Conservation (phyloP, 2,888 invertebrate genomes). For the Sisyra terminalis region DNA sequence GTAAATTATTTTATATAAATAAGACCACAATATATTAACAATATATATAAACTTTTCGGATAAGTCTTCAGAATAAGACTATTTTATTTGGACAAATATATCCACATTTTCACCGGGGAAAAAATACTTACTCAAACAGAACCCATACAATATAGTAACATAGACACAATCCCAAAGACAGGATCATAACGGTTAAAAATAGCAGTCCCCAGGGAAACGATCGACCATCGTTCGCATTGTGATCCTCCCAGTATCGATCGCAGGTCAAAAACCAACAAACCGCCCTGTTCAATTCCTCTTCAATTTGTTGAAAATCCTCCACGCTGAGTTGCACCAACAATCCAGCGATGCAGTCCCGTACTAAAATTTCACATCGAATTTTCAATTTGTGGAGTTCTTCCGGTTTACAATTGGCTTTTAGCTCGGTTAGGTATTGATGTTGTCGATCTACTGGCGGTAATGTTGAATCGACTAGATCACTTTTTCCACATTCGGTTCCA, state of each 20-base stretch:
- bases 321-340: slow-evolving; percentile 62
- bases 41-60: too few species aligned
- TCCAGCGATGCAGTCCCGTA: slow-evolving; percentile 70
- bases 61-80: too few species aligned
- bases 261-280: slow-evolving; percentile 88
- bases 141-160: slow-evolving; percentile 90
- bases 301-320: slow-evolving; percentile 72
- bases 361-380: slow-evolving; percentile 44
- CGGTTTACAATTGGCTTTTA: slow-evolving; percentile 64
- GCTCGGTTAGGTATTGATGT: slow-evolving; percentile 47
- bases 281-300: slow-evolving; percentile 77
- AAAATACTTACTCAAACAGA: slow-evolving; percentile 69
- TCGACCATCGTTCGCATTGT: slow-evolving; percentile 51
- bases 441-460: slow-evolving; percentile 51
- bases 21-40: neutral
- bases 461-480: slow-evolving; percentile 51
- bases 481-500: slow-evolving; percentile 25
- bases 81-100: too few species aligned
- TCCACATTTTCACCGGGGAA: too few species aligned
- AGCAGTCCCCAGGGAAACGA: slow-evolving; percentile 68
- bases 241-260: slow-evolving; percentile 83
- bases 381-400: slow-evolving; percentile 59
- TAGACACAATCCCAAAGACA: slow-evolving; percentile 69
- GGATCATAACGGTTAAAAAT: slow-evolving; percentile 61
- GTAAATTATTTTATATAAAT: too few species aligned